Evolutionary conservation across 2,113 vertebrate species (phyloP).

Genomic region (Melanerpes aurifrons): DNA sequence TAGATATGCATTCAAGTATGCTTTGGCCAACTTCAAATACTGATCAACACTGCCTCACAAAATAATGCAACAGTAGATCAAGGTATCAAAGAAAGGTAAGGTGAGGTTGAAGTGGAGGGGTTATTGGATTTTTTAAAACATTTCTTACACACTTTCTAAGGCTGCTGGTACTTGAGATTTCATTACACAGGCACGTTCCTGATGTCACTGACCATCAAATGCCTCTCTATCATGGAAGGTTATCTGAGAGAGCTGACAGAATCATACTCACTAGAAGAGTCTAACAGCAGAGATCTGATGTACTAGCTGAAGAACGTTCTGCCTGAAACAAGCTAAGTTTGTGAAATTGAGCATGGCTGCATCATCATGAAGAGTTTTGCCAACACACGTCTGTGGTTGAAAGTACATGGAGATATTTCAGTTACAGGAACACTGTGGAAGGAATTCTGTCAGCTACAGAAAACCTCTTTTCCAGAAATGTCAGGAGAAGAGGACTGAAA

Average conservation of each 20-base stretch:
- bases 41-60: neutral
- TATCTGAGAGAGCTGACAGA: neutral
- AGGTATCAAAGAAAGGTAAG: neutral
- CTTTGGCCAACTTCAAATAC: neutral
- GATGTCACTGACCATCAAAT: neutral
- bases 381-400: neutral
- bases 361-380: neutral
- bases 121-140: rapidly evolving
- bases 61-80: neutral
- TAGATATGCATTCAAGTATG: neutral
- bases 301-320: neutral
- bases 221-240: neutral
- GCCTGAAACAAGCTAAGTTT: neutral
- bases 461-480: neutral
- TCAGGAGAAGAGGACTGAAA: neutral
- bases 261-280: neutral
- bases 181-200: neutral
- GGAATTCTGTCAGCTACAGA: neutral
- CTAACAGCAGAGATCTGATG: neutral
- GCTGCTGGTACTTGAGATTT: neutral
- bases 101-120: neutral
- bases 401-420: neutral
- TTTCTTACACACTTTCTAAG: neutral
- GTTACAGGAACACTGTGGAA: neutral
- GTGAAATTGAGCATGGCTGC: neutral